phyloP scores from a whole-genome alignment of 2,888 invertebrate species.

The Aethes cnicana region DNA sequence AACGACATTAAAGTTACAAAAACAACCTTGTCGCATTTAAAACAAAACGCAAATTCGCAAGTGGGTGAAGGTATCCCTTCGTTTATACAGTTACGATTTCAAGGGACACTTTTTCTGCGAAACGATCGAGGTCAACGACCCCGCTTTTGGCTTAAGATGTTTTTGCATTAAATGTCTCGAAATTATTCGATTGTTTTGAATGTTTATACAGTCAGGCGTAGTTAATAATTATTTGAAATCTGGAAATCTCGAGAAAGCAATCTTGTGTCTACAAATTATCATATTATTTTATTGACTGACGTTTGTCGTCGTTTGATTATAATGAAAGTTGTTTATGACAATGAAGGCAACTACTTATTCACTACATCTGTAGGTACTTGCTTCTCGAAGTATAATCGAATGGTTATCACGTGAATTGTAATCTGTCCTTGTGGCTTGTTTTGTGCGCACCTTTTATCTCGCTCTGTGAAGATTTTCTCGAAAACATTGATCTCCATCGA shows the following conservation, averaged over 20 bases:
- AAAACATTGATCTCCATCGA: constrained; percentile 12
- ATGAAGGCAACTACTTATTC: too few species aligned
- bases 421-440: not conserved
- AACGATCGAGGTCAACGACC: constrained; percentile 53
- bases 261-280: not conserved
- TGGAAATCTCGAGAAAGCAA: too few species aligned
- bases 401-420: not conserved
- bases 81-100: constrained; percentile 38
- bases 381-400: too few species aligned
- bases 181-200: too few species aligned
- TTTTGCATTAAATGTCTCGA: not conserved
- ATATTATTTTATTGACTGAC: constrained; percentile 21
- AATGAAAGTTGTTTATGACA: too few species aligned
- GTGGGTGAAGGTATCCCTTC: constrained; percentile 11
- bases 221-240: too few species aligned
- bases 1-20: constrained; percentile 31
- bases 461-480: not conserved
- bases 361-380: too few species aligned
- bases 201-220: too few species aligned
- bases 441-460: not conserved
- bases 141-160: constrained; percentile 38
- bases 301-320: too few species aligned
- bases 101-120: constrained; percentile 52
- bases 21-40: constrained; percentile 36
- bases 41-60: not conserved